Evolutionary conservation across 2,797 vertebrate species (phyloP), one percentile per base, ranked within the genome.

Genomic region (Acomys russatus): DNA sequence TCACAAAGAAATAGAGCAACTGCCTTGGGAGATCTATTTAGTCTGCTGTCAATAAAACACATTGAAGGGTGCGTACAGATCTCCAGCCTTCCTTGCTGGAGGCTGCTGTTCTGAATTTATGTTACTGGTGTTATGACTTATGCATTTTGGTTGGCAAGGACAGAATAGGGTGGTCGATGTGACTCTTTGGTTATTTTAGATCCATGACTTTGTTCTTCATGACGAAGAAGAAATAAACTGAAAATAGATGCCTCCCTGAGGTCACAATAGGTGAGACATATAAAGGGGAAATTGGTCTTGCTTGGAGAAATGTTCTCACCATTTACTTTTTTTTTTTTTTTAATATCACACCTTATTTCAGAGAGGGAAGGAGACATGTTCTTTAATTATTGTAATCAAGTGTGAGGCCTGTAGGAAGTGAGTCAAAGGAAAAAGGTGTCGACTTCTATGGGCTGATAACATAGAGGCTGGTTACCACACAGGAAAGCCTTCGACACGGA

Each of bases 391-490:
- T 23, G 90, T 94, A 96, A 96, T 96, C 91, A 92, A 97, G 80
- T 93, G 64, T 71, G 79, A 59, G 74, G 89, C 87, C 96, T 85
- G 86, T 30, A 96, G 97, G 98, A 97, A 97, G 95, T 98, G 98
- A 98, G 94, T 97, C 96, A 98, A 95, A 97, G 98, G 97, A 97
- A 98, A 94, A 97, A 96, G 96, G 96, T 96, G 97, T 92, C 44
- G 87, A 94, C 92, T 82, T 78, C 33, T 92, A 78, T 14, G 68
- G 92, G 73, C 97, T 97, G 97, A 97, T 98, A 98, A 97, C 97
- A 97, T 96, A 97, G 94, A 97, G 83, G 86, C 80, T 78, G 64
- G 92, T 94, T 84, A 96, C 94, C 92, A 90, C 77, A 94, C 98
- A 97, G 98, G 98, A 98, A 98, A 86, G 80, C 87, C 74, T 94